Conservation (phyloP, 2,797 vertebrate genomes). For the Sparus aurata region DNA sequence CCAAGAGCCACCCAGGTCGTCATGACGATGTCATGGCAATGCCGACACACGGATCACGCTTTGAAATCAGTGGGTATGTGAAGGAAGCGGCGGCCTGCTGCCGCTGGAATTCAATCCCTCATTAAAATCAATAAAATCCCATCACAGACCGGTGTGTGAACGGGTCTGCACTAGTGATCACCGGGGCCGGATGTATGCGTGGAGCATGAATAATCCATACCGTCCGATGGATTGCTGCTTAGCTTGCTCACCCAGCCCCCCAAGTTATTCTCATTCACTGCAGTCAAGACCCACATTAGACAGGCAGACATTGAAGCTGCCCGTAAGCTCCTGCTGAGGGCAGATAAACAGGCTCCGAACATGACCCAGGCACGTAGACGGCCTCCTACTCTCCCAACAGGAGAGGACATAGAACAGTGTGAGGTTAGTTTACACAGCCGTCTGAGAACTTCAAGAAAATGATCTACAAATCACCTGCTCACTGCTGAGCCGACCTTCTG, state of each 20-base stretch:
- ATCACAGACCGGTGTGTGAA: constrained; percentile 11
- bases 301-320: constrained; percentile 32
- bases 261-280: constrained; percentile 19
- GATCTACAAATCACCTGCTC: constrained; percentile 4
- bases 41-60: constrained; percentile 28
- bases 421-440: constrained; percentile 26
- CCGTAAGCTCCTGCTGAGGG: constrained; percentile 23
- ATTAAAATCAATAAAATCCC: constrained; percentile 40
- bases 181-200: constrained; percentile 21
- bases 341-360: constrained; percentile 44
- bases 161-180: constrained; percentile 18
- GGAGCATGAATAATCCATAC: constrained; percentile 66
- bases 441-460: constrained; percentile 19
- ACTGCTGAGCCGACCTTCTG: not conserved
- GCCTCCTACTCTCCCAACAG: constrained; percentile 22
- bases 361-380: constrained; percentile 16
- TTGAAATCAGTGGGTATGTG: constrained; percentile 33
- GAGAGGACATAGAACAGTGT: constrained; percentile 4
- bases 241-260: constrained; percentile 51
- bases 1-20: constrained; percentile 40
- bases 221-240: constrained; percentile 42
- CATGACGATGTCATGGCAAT: constrained; percentile 66
- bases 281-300: constrained; percentile 42
- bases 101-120: constrained; percentile 11
- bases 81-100: constrained; percentile 1